Base-by-base conservation (phyloP, 2,113 vertebrate species). In the Lepus europaeus region DNA sequence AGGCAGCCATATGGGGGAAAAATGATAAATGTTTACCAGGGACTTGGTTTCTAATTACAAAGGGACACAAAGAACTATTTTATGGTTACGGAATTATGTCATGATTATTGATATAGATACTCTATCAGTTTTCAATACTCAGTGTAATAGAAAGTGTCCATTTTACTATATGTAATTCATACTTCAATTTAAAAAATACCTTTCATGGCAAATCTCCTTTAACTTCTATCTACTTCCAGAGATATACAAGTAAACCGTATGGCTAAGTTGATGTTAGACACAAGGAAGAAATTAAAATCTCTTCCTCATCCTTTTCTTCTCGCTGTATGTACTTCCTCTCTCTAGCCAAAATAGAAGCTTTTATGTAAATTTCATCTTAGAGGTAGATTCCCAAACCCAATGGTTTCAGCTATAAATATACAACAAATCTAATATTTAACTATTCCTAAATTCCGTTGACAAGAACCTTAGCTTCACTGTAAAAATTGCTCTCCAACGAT, bases 251-350 rank as follows among this genome's bases (percentile, higher is more conserved):
- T 4, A 64, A 7, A 3, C 29, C 22, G 2, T 74, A 59, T 59
- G 11, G 4, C n/a, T 90, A 22, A 95, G 5, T 70, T 89, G 29
- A 69, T 45, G 12, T 61, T 68, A 7, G 9, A 9, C 0, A 4
- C 1, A 68, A 1, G 5, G 5, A 0, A 53, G 7, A 78, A 69
- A n/a, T 83, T 23, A 68, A 23, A 69, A 53, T 63, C 31, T 39
- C 20, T 23, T 64, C 45, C 20, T 95, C 9, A 76, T 73, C 33
- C 9, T 33, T 83, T 92, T 29, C 31, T 2, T 4, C 10, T 92
- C 33, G 10, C 0, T 56, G 1, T 3, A 25, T 22, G 2, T 33
- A 49, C 2, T 12, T 36, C 7, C 3, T 19, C 5, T 59, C 29
- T 89, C 87, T 77, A 82, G 51, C 14, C 29, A 36, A 82, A 95